Evolutionary conservation across 1,140 invertebrate species (phyloP).

Genomic region (Pinna nobilis): DNA sequence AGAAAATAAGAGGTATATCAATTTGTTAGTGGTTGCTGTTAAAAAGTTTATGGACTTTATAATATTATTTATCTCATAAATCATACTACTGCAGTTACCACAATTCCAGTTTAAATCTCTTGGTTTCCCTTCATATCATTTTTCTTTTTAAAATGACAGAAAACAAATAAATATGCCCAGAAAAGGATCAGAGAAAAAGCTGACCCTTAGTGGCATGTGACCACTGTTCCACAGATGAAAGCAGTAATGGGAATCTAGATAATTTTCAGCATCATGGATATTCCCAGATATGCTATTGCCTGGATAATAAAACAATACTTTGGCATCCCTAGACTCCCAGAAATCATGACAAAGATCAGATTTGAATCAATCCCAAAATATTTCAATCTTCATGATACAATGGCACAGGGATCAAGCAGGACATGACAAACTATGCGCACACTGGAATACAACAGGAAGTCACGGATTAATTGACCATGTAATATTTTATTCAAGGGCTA

Average conservation of each 20-base stretch:
- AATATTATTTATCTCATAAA: too few relatives aligned
- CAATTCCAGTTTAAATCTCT: too few relatives aligned
- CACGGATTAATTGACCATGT: conserved; percentile 9
- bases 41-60: too few relatives aligned
- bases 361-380: conserved; percentile 29
- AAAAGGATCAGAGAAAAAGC: neutral
- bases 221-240: neutral
- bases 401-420: neutral
- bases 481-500: conserved; percentile 30
- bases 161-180: conserved; percentile 15
- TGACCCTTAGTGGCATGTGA: neutral
- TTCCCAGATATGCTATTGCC: conserved; percentile 10
- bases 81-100: too few relatives aligned
- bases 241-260: conserved; percentile 22
- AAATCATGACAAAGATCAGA: conserved; percentile 20
- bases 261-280: neutral
- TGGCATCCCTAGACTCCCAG: conserved; percentile 3
- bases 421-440: conserved; percentile 1
- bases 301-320: conserved; percentile 9
- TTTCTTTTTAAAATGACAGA: too few relatives aligned
- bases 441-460: conserved; percentile 7
- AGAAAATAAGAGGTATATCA: too few relatives aligned
- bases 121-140: too few relatives aligned
- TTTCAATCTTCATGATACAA: conserved; percentile 23
- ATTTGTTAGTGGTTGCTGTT: too few relatives aligned